A percentile compares a stretch with the other conserved stretches of the same genome.
Conservation (phyloP, 2,113 vertebrate genomes). For the Odocoileus virginianus region DNA sequence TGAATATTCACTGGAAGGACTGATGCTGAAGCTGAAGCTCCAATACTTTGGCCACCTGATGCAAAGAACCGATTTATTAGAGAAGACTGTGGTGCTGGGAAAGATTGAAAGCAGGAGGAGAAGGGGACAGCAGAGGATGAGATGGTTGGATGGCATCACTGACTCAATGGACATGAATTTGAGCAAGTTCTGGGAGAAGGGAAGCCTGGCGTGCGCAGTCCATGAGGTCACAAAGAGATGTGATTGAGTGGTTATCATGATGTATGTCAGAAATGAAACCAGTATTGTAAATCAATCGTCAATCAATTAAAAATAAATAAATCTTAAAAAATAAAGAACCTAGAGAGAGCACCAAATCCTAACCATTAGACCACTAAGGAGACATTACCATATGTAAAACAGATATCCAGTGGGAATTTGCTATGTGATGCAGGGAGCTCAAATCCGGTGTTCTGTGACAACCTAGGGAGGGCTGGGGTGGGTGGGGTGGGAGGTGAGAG, state of each 20-base stretch:
- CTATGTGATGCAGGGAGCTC: not conserved
- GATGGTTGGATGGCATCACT: not conserved
- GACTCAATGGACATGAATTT: not conserved
- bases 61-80: not conserved
- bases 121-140: not conserved
- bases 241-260: not conserved
- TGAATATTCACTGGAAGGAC: not conserved
- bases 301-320: not conserved
- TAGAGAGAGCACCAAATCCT: not conserved
- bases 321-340: not conserved
- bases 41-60: not conserved
- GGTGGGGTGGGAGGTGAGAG: not conserved
- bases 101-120: not conserved
- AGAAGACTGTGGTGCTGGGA: not conserved
- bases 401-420: not conserved
- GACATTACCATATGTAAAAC: not conserved
- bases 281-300: not conserved
- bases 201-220: not conserved
- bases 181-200: not conserved
- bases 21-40: not conserved
- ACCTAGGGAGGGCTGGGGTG: not conserved
- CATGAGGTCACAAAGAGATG: rapidly evolving
- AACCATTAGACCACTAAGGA: not conserved
- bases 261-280: not conserved
- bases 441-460: not conserved